Conservation (phyloP, 2,797 vertebrate species). For the Amniataba percoides region DNA sequence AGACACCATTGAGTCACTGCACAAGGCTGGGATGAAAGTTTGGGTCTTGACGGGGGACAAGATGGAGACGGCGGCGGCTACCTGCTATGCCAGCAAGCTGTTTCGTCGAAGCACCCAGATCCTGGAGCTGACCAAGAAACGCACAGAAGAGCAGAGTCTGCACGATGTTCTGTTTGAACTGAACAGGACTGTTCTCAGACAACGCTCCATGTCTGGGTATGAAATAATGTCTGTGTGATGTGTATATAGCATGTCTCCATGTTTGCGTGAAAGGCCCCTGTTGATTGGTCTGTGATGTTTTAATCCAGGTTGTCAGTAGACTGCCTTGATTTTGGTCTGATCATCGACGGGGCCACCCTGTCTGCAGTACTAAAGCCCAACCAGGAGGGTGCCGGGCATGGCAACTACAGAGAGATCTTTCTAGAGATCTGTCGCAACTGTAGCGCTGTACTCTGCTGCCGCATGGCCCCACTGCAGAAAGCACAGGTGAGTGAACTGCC, state of each 20-base stretch:
- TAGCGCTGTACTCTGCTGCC: conserved; percentile 90
- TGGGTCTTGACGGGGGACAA: conserved; percentile 99
- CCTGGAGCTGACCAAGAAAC: conserved; percentile 97
- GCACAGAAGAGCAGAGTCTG: conserved; percentile 94
- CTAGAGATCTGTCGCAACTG: conserved; percentile 97
- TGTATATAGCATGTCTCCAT: not conserved
- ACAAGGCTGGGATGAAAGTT: conserved; percentile 98
- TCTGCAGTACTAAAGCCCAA: conserved; percentile 92
- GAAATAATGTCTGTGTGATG: conserved; percentile 42
- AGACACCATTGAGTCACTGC: conserved; percentile 96
- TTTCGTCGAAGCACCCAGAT: conserved; percentile 94
- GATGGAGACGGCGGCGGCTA: conserved; percentile 97
- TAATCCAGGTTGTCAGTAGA: conserved; percentile 91
- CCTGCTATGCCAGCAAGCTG: conserved; percentile 97
- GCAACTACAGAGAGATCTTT: conserved; percentile 95
- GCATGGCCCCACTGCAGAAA: conserved; percentile 85
- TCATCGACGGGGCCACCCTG: conserved; percentile 96
- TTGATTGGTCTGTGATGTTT: conserved; percentile 44
- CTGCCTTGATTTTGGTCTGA: conserved; percentile 95
- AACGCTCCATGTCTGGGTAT: conserved; percentile 91
- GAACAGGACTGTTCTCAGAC: conserved; percentile 92
- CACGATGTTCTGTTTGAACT: conserved; percentile 96
- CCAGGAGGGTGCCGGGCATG: conserved; percentile 83
- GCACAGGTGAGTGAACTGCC: conserved; percentile 78
- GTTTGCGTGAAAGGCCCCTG: conserved; percentile 7